phyloP scores from a whole-genome alignment of 2,113 vertebrate species.

The Turnix velox region DNA sequence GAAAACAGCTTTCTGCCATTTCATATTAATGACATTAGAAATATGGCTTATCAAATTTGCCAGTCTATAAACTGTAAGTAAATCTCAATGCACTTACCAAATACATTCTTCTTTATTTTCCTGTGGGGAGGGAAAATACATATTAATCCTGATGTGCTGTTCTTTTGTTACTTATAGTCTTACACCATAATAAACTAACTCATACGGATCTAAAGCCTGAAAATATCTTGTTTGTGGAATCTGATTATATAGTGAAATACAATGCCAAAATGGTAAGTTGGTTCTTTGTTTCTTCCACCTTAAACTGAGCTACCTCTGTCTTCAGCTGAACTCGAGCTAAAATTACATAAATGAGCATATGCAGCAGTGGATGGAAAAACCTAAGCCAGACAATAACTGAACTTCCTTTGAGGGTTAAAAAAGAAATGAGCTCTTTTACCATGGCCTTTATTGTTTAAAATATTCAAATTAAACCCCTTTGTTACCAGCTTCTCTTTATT shows the following conservation, averaged over 20 bases:
- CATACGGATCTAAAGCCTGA: conserved; percentile 98
- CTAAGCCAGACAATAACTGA: fast-evolving
- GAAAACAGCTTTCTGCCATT: conserved; percentile 96
- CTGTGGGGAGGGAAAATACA: background rate
- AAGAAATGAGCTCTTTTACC: background rate
- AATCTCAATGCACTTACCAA: background rate
- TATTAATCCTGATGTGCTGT: background rate
- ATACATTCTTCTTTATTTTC: background rate
- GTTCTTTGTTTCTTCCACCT: background rate
- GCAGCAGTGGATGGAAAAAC: background rate
- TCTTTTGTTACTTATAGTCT: conserved; percentile 75
- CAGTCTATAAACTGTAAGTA: conserved; percentile 91
- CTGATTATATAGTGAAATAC: conserved; percentile 87
- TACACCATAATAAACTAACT: conserved; percentile 93
- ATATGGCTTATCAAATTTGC: conserved; percentile 93
- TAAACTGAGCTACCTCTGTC: background rate
- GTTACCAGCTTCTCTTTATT: background rate
- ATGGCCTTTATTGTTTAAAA: background rate
- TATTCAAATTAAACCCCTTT: background rate
- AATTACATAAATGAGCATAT: background rate
- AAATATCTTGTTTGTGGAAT: conserved; percentile 95
- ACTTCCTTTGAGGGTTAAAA: background rate
- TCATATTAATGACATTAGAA: conserved; percentile 88
- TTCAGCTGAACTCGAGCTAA: background rate
- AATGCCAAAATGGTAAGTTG: conserved; percentile 85